phyloP scores from a whole-genome alignment of 2,888 invertebrate species.

The Cryptus viduatorius region DNA sequence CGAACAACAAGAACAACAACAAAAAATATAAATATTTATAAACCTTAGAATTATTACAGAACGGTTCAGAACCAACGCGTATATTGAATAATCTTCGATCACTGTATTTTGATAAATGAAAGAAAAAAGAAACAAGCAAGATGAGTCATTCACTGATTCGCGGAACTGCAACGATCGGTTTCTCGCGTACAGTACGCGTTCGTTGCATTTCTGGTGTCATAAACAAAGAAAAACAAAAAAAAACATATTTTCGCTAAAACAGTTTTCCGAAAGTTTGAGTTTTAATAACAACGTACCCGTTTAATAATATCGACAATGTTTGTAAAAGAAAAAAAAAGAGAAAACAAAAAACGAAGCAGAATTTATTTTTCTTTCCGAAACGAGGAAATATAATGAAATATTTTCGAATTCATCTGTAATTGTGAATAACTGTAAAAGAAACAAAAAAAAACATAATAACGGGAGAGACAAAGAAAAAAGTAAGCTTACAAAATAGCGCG shows the following conservation, averaged over 20 bases:
- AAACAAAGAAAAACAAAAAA: constrained; percentile 47
- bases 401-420: constrained; percentile 75
- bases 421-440: constrained; percentile 47
- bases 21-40: constrained; percentile 59
- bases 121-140: constrained; percentile 14
- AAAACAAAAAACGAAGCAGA: constrained; percentile 50
- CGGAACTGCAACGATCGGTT: constrained; percentile 23
- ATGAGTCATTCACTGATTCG: not conserved
- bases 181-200: not conserved
- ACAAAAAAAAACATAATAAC: constrained; percentile 50
- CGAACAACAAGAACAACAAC: constrained; percentile 7
- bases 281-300: constrained; percentile 48
- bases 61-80: constrained; percentile 52
- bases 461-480: constrained; percentile 44
- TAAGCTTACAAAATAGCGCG: constrained; percentile 55
- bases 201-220: constrained; percentile 10
- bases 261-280: constrained; percentile 71
- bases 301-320: constrained; percentile 25
- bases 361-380: constrained; percentile 77
- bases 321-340: constrained; percentile 26
- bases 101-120: constrained; percentile 63
- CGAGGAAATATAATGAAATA: constrained; percentile 72
- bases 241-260: constrained; percentile 77
- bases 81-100: constrained; percentile 52
- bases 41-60: constrained; percentile 55